Evolutionary conservation across 2,888 invertebrate species (phyloP).

Genomic region (Agonopterix heracliana): DNA sequence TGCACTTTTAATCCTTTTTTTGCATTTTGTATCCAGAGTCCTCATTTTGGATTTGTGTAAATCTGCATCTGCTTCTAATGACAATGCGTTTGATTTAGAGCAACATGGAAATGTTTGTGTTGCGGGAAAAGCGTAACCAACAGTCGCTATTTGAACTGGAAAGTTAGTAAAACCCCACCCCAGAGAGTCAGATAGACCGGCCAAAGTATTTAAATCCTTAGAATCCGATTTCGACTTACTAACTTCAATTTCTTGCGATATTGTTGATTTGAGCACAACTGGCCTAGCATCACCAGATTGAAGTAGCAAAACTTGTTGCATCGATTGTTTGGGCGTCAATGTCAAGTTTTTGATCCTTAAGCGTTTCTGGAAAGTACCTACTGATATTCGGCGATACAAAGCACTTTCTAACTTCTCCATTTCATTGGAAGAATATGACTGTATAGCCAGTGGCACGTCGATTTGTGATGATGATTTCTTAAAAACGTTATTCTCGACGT

Average conservation of each 20-base stretch:
- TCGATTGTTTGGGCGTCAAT: constrained; percentile 49
- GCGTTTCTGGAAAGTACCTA: constrained; percentile 43
- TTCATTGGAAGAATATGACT: constrained; percentile 16
- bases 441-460: too few relatives aligned
- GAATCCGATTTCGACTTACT: constrained; percentile 20
- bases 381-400: constrained; percentile 34
- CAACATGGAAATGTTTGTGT: background rate
- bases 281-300: constrained; percentile 52
- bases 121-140: constrained; percentile 46
- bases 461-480: too few relatives aligned
- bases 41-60: background rate
- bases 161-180: constrained; percentile 37
- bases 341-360: constrained; percentile 47
- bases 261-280: constrained; percentile 35
- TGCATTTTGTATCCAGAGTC: too few relatives aligned
- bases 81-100: background rate
- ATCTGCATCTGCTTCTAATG: background rate
- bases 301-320: constrained; percentile 38
- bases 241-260: constrained; percentile 28
- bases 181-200: constrained; percentile 20
- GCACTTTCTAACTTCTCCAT: constrained; percentile 39
- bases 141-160: constrained; percentile 51
- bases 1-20: too few relatives aligned
- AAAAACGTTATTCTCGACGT: too few relatives aligned
- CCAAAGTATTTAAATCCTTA: constrained; percentile 25